Conservation (phyloP, 1,140 invertebrate species). For the Arctopsyche grandis region DNA sequence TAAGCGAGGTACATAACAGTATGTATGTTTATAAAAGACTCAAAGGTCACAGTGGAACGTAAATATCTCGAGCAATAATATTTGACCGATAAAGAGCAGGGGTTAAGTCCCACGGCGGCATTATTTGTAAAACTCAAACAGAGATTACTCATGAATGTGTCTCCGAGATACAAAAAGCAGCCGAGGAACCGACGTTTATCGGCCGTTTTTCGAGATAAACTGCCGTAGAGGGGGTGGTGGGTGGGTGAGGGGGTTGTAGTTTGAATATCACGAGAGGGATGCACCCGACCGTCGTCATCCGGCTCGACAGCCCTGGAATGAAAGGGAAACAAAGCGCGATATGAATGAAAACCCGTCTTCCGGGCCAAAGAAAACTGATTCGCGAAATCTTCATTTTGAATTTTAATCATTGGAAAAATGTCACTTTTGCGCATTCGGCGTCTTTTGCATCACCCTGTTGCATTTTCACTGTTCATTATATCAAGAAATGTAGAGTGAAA, state of each 20-base stretch:
- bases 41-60: no score
- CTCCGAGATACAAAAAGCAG: not conserved
- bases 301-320: not conserved
- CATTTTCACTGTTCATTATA: no score
- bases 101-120: constrained; percentile 7
- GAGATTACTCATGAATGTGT: not conserved
- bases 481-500: no score
- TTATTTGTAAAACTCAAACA: constrained; percentile 22
- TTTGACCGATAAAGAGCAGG: not conserved
- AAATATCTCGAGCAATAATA: not conserved
- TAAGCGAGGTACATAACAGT: no score
- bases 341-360: not conserved
- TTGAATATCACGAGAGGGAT: not conserved
- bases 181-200: not conserved
- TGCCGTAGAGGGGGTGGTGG: not conserved
- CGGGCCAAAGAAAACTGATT: not conserved
- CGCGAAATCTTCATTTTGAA: not conserved
- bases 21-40: no score
- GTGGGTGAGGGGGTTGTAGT: not conserved
- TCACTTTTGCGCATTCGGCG: not conserved
- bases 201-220: not conserved
- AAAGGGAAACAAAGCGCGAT: not conserved
- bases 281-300: not conserved
- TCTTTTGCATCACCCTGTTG: no score
- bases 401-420: not conserved